A percentile compares a stretch with the other conserved stretches of the same genome.
Evolutionary conservation across 1,140 invertebrate species (phyloP).

Genomic region (Caenorhabditis brenneri): DNA sequence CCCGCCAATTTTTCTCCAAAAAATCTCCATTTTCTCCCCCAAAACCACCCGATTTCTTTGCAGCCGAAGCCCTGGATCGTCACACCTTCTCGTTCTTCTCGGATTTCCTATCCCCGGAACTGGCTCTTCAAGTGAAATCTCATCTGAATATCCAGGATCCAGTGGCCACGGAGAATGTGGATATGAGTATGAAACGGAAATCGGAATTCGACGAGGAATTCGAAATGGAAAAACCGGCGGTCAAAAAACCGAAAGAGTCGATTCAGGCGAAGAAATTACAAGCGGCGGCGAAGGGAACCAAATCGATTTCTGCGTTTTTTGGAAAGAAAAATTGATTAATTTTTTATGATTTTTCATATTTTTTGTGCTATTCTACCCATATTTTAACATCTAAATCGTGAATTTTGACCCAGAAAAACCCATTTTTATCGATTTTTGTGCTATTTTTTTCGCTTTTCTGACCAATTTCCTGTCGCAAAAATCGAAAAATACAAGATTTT

Average conservation of each 20-base stretch:
- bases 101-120: constrained; percentile 1
- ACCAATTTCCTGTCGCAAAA: too few relatives aligned
- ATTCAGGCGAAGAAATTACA: constrained; percentile 48
- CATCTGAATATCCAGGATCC: constrained; percentile 44
- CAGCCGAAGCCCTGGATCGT: constrained; percentile 33
- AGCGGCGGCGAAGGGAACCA: constrained; percentile 54
- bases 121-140: not conserved
- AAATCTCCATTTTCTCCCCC: not conserved
- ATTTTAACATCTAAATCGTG: too few relatives aligned
- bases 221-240: not conserved
- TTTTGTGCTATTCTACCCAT: too few relatives aligned
- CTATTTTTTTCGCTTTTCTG: too few relatives aligned
- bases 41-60: not conserved
- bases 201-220: not conserved
- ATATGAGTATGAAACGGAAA: not conserved
- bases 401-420: not conserved
- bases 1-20: not conserved
- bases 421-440: not conserved
- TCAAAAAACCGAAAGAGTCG: constrained; percentile 47
- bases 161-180: not conserved
- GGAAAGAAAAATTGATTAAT: not conserved
- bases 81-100: constrained; percentile 37
- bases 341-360: too few relatives aligned
- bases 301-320: constrained; percentile 52
- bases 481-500: too few relatives aligned